phyloP scores from a whole-genome alignment of 2,797 vertebrate genomes.

The Enteromius afrohamiltoni region DNA sequence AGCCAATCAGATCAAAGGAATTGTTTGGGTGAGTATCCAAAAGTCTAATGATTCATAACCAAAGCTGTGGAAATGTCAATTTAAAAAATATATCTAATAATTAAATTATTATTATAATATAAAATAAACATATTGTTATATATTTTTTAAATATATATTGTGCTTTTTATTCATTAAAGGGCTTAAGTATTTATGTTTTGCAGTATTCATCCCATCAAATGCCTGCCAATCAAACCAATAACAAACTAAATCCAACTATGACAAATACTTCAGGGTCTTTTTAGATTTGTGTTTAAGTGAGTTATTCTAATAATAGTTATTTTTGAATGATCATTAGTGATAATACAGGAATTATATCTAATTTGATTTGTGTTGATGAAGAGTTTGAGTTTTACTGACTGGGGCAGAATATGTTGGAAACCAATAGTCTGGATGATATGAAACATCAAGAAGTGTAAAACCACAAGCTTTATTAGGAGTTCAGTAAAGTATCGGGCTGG shows the following conservation, averaged over 20 bases:
- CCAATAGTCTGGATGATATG: background rate
- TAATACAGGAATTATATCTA: background rate
- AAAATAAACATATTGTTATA: too few relatives aligned
- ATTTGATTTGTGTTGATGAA: background rate
- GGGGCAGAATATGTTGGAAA: background rate
- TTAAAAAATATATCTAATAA: too few relatives aligned
- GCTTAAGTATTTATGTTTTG: background rate
- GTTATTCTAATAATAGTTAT: background rate
- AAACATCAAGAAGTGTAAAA: constrained; percentile 26
- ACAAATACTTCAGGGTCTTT: background rate
- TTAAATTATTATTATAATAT: too few relatives aligned
- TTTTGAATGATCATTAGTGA: background rate
- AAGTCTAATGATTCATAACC: background rate
- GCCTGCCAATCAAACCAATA: background rate
- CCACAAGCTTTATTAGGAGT: background rate
- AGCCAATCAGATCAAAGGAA: constrained; percentile 88
- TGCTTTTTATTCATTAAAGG: background rate
- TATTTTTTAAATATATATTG: too few relatives aligned
- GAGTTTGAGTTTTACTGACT: background rate
- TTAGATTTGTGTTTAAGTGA: background rate
- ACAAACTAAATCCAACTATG: background rate
- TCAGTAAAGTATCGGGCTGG: background rate
- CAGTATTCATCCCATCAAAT: background rate
- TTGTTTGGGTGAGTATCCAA: constrained; percentile 87
- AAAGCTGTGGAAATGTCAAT: background rate